Base-by-base conservation (phyloP, 2,888 invertebrate genomes). In the Prenolepis imparis region DNA sequence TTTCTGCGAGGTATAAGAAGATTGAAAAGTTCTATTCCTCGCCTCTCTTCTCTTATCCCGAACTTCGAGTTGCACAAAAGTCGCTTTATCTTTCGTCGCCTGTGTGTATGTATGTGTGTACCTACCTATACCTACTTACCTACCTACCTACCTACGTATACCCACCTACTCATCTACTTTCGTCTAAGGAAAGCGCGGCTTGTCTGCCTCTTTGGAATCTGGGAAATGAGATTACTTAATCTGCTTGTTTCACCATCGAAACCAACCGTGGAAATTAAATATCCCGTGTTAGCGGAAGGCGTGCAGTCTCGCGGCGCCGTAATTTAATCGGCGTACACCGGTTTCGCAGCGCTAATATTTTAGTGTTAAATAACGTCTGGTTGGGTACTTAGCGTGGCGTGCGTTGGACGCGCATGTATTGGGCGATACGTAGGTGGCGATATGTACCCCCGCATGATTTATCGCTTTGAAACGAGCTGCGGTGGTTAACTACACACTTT, bases 201-300 rank as follows among this genome's bases (percentile, higher is more conserved):
- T 52, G 57, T 81, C 44, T 15, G 57, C 48, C 84, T 86, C 83
- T 87, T 86, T 84, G 81, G 86, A 90, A 86, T 87, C 82, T 84
- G 36, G 86, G 83, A 89, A 93, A 91, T 84, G 84, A 90, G 91
- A 91, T 91, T 90, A 90, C 89, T 91, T 89, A 91, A 92, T 93
- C 90, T 86, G 84, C 88, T 91, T 92, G 91, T 93, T 92, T 90
- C 88, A 74, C 84, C 89, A 90, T 89, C 87, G 91, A 88, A 91
- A 88, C 84, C 87, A 85, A 84, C 84, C 88, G 88, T 89, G 88
- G 84, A 91, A 91, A 92, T 91, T 89, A 91, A 93, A 92, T 89
- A 88, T 88, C 73, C 84, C 70, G 39, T 63, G 77, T 75, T 85
- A 61, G 70, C 66, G 44, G 41, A 28, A 72, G 66, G 63, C 63